Percentiles rank a stretch among this genome's conserved stretches.
Evolutionary conservation across 2,888 invertebrate species (phyloP).

Genomic region (Pogonocherus hispidulus): DNA sequence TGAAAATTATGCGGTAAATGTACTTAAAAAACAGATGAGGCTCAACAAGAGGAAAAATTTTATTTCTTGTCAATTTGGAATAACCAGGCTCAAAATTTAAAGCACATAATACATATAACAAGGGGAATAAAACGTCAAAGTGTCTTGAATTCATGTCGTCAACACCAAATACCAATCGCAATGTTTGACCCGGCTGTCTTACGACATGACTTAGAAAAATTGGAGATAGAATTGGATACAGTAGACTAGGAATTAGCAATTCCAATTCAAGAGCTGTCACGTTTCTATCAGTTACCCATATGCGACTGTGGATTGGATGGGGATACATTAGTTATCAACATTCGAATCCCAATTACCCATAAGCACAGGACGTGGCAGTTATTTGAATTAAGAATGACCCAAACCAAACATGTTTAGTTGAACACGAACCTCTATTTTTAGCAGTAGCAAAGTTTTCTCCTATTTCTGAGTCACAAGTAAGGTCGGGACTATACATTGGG

Average conservation of each 20-base stretch:
- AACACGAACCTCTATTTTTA: no score
- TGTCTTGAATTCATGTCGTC: slow-evolving; percentile 33
- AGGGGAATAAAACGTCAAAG: background rate
- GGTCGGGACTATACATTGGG: no score
- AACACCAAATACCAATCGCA: slow-evolving; percentile 38
- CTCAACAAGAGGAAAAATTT: background rate
- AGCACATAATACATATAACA: background rate
- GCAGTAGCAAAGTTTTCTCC: no score
- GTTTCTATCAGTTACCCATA: slow-evolving; percentile 40
- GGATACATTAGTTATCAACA: no score
- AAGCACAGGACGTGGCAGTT: no score
- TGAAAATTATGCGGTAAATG: background rate
- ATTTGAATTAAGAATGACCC: no score
- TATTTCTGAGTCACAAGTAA: no score
- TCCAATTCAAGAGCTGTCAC: slow-evolving; percentile 24
- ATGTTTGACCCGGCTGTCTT: slow-evolving; percentile 34
- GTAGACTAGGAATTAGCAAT: slow-evolving; percentile 37
- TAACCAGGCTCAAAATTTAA: background rate
- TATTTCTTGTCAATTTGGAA: background rate
- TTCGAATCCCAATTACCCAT: no score
- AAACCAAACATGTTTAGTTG: no score
- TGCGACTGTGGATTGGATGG: slow-evolving; percentile 45
- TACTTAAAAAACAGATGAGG: background rate
- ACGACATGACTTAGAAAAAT: slow-evolving; percentile 21
- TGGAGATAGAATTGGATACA: slow-evolving; percentile 2